phyloP scores from a whole-genome alignment of 2,888 invertebrate species.

The Sisyra nigra region DNA sequence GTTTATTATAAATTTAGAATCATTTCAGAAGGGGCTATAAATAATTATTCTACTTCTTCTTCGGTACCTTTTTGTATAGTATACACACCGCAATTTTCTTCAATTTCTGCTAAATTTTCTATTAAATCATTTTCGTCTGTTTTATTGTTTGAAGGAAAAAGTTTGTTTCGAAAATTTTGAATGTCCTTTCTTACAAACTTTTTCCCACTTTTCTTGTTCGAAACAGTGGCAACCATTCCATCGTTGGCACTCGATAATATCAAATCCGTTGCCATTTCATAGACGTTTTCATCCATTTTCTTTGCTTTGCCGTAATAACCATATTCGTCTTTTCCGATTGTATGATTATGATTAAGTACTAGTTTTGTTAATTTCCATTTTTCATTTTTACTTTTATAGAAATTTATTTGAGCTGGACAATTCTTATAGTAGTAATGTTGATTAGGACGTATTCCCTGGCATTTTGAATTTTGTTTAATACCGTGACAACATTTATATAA shows the following conservation, averaged over 20 bases:
- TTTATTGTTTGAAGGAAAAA: neutral
- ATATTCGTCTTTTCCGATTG: conserved; percentile 8
- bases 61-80: conserved; percentile 1
- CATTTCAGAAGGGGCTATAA: conserved; percentile 2
- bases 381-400: conserved; percentile 9
- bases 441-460: conserved; percentile 10
- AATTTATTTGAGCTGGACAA: conserved; percentile 11
- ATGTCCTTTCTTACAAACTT: conserved; percentile 4
- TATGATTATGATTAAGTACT: too few species aligned
- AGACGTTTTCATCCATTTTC: too few species aligned
- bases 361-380: too few species aligned
- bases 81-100: conserved; percentile 3
- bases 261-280: conserved; percentile 1
- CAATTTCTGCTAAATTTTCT: conserved; percentile 2
- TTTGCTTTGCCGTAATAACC: neutral
- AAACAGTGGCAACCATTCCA: conserved; percentile 4
- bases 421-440: conserved; percentile 11
- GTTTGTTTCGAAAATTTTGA: too few species aligned
- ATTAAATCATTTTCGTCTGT: conserved; percentile 1
- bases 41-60: conserved; percentile 4
- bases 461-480: conserved; percentile 10
- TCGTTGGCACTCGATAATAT: conserved; percentile 1
- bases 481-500: conserved; percentile 10
- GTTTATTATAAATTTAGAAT: neutral
- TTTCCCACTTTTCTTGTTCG: too few species aligned